Evolutionary conservation across 2,888 invertebrate genomes (phyloP).

Genomic region (Calephelis perditalis): DNA sequence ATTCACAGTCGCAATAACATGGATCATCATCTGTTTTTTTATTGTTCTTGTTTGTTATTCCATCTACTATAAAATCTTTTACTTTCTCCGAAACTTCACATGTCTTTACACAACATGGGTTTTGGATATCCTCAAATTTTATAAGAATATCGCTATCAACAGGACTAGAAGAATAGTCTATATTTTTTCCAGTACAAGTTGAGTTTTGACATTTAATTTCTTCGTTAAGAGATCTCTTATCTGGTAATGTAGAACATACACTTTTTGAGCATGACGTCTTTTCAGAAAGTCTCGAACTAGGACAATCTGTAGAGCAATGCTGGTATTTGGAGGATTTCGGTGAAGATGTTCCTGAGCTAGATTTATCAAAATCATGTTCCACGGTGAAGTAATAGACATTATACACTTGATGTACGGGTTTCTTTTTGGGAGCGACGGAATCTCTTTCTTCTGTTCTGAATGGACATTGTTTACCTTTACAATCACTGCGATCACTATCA

Average conservation of each 20-base stretch:
- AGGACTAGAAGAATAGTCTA: slow-evolving; percentile 46
- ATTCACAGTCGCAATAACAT: slow-evolving; percentile 66
- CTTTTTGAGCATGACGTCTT: slow-evolving; percentile 49
- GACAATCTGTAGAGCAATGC: slow-evolving; percentile 50
- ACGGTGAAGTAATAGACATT: slow-evolving; percentile 65
- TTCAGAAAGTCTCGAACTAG: slow-evolving; percentile 41
- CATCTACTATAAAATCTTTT: slow-evolving; percentile 58
- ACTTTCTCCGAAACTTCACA: slow-evolving; percentile 59
- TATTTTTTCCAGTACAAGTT: slow-evolving; percentile 37
- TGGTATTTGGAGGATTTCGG: slow-evolving; percentile 39
- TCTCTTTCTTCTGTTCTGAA: slow-evolving; percentile 31
- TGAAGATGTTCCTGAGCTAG: slow-evolving; percentile 30
- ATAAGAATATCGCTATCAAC: slow-evolving; percentile 59
- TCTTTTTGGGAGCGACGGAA: slow-evolving; percentile 19
- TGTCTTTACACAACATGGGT: slow-evolving; percentile 56
- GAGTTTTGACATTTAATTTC: slow-evolving; percentile 37
- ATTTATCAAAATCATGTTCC: slow-evolving; percentile 48
- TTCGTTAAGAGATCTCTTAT: slow-evolving; percentile 26
- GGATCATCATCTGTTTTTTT: slow-evolving; percentile 40
- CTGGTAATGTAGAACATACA: slow-evolving; percentile 37
- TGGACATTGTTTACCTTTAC: slow-evolving; percentile 51
- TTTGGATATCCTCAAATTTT: slow-evolving; percentile 50
- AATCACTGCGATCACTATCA: slow-evolving; percentile 40
- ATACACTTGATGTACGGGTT: slow-evolving; percentile 38
- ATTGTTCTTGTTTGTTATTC: slow-evolving; percentile 37